Evolutionary conservation across 37 sponge, comb jelly and placozoan species (phyloP).

Genomic region (Lycopodina hypogea): DNA sequence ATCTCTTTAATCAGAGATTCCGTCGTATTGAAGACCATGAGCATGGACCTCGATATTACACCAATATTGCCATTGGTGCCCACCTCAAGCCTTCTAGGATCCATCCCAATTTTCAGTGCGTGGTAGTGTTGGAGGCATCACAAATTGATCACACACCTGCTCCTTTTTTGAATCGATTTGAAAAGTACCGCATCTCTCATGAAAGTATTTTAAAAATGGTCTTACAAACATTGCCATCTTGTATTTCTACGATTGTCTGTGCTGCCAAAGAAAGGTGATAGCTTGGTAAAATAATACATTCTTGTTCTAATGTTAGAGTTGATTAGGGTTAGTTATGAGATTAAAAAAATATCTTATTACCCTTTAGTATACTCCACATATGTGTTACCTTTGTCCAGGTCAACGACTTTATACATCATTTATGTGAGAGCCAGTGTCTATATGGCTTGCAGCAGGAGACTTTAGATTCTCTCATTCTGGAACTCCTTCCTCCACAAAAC

Average conservation of each 20-base stretch:
- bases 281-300: not conserved
- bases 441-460: slow-evolving; percentile 67
- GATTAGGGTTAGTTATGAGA: no score
- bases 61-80: slow-evolving; percentile 87
- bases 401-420: slow-evolving; percentile 28
- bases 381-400: slow-evolving; percentile 3
- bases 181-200: slow-evolving; percentile 76
- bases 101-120: slow-evolving; percentile 74
- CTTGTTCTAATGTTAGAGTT: not conserved
- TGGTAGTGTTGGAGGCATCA: slow-evolving; percentile 69
- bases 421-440: slow-evolving; percentile 36
- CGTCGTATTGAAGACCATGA: slow-evolving; percentile 61
- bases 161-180: slow-evolving; percentile 86
- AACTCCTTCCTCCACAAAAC: slow-evolving; percentile 52
- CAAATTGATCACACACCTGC: slow-evolving; percentile 71
- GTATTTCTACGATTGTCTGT: slow-evolving; percentile 42
- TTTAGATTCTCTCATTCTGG: slow-evolving; percentile 76
- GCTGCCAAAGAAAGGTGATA: slow-evolving; percentile 40
- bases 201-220: slow-evolving; percentile 50
- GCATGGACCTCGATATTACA: slow-evolving; percentile 62
- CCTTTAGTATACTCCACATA: not conserved
- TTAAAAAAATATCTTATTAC: not conserved
- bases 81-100: slow-evolving; percentile 74
- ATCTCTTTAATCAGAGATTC: slow-evolving; percentile 81
- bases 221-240: slow-evolving; percentile 58